phyloP scores from a whole-genome alignment of 2,797 vertebrate genomes.

The Dryobates pubescens region DNA sequence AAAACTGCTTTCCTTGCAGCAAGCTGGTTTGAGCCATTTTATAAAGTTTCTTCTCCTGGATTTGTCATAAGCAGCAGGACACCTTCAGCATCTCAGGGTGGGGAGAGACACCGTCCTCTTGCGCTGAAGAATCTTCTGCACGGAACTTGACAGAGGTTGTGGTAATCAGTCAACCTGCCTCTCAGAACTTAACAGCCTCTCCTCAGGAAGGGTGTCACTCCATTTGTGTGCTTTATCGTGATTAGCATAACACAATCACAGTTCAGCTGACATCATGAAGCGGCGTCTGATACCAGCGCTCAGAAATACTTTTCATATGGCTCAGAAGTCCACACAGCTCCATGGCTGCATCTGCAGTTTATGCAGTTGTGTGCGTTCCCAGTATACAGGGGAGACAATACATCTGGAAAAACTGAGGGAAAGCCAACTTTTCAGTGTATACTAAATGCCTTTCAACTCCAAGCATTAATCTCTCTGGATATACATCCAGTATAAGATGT shows the following conservation, averaged over 20 bases:
- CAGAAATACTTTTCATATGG: constrained; percentile 32
- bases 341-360: constrained; percentile 82
- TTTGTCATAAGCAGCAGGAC: constrained; percentile 65
- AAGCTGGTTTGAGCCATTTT: constrained; percentile 96
- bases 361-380: constrained; percentile 63
- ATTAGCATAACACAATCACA: constrained; percentile 8
- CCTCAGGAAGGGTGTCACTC: constrained; percentile 45
- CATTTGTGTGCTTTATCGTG: not conserved
- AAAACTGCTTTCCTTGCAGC: constrained; percentile 97
- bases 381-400: constrained; percentile 54
- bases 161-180: not conserved
- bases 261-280: constrained; percentile 65
- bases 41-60: constrained; percentile 73
- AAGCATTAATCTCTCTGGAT: constrained; percentile 66
- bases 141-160: not conserved
- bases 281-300: constrained; percentile 26
- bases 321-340: constrained; percentile 71
- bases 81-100: constrained; percentile 32
- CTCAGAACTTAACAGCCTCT: constrained; percentile 14
- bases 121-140: not conserved
- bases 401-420: constrained; percentile 74
- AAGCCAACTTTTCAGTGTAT: constrained; percentile 51
- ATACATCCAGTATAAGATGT: constrained; percentile 59
- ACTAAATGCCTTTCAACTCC: constrained; percentile 54
- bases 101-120: not conserved